phyloP scores from a whole-genome alignment of 2,797 vertebrate species.

The Cirrhinus molitorella region DNA sequence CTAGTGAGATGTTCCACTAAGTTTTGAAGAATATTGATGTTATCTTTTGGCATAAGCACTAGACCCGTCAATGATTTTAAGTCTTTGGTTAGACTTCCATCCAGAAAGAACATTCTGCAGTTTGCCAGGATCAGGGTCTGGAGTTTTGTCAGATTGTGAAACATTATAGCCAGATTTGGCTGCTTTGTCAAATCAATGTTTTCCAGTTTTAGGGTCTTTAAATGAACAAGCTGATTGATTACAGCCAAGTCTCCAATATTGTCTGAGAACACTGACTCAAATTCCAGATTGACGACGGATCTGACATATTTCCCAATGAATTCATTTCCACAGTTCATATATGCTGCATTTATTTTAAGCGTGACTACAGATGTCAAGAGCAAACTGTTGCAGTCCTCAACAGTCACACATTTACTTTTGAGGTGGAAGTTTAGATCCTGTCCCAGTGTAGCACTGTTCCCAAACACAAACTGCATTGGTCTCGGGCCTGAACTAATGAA shows the following conservation, averaged over 20 bases:
- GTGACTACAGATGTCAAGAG: conserved; percentile 12
- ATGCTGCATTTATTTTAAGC: conserved; percentile 10
- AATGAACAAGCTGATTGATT: conserved; percentile 34
- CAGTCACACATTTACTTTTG: conserved; percentile 19
- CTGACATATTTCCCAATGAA: conserved; percentile 39
- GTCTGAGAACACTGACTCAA: not conserved
- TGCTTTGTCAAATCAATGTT: conserved; percentile 34
- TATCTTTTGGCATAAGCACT: not conserved
- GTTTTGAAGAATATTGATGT: conserved; percentile 2
- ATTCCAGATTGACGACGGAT: conserved; percentile 13
- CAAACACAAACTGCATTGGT: conserved; percentile 16
- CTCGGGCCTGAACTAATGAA: conserved; percentile 8
- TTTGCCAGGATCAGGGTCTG: not conserved
- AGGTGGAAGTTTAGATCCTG: not conserved
- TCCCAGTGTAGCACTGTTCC: not conserved
- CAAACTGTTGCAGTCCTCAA: conserved; percentile 33
- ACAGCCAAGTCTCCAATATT: conserved; percentile 15
- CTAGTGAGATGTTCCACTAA: conserved; percentile 18
- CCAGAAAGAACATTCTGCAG: conserved; percentile 39
- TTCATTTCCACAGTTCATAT: conserved; percentile 12
- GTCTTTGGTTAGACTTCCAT: conserved; percentile 21
- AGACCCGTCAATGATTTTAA: conserved; percentile 4
- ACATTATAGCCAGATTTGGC: conserved; percentile 10
- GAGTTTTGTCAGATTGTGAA: conserved; percentile 49
- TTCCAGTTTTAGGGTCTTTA: conserved; percentile 19